Evolutionary conservation across 1,140 invertebrate species (phyloP).

Genomic region (Hestina assimilis): DNA sequence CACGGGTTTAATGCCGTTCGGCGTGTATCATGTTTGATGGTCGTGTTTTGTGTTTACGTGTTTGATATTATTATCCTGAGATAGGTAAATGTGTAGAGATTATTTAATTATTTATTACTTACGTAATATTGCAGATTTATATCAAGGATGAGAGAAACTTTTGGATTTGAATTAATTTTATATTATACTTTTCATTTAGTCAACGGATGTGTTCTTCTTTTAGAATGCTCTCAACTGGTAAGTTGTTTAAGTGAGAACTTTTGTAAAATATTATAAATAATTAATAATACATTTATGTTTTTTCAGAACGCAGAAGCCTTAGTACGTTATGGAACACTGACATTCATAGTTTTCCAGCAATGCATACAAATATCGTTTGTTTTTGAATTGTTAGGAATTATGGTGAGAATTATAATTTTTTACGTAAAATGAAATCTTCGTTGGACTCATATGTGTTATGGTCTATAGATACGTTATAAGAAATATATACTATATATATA

Average conservation of each 20-base stretch:
- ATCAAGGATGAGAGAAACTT: constrained; percentile 20
- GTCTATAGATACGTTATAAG: no score
- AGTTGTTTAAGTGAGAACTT: background rate
- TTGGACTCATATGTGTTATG: no score
- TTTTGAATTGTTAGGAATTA: constrained; percentile 32
- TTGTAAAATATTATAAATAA: background rate
- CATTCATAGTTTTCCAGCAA: constrained; percentile 30
- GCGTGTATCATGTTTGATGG: no score
- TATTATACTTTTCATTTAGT: constrained; percentile 34
- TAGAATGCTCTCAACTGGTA: constrained; percentile 39
- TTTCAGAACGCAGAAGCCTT: constrained; percentile 28
- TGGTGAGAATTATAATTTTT: background rate
- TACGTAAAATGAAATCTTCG: no score
- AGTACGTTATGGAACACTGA: constrained; percentile 26
- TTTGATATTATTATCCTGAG: no score
- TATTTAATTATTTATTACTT: no score
- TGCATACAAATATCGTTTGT: constrained; percentile 33
- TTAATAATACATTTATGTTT: background rate
- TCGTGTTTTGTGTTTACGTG: no score
- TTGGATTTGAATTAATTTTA: constrained; percentile 28
- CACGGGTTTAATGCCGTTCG: no score
- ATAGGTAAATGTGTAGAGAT: no score
- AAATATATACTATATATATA: no score
- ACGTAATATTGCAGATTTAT: constrained; percentile 28
- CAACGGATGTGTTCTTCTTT: constrained; percentile 28